Evolutionary conservation across 1,140 invertebrate species (phyloP), one percentile per base, ranked within the genome.

Genomic region (Neodiprion pinetum): DNA sequence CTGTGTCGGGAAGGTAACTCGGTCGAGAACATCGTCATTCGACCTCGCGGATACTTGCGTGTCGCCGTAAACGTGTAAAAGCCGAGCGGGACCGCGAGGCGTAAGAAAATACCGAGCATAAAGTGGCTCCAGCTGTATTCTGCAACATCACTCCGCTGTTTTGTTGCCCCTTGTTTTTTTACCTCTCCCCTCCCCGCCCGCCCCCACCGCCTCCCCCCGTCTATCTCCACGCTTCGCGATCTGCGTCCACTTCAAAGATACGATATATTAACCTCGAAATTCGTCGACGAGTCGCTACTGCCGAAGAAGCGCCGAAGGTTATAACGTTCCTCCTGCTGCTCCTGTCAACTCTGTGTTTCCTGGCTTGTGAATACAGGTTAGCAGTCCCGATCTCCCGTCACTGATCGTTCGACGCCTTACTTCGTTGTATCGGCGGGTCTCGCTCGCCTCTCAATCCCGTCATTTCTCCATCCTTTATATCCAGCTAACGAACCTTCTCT

Each of bases 81-180:
- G 21, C 12, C 7, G 10, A 69, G 11, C 28, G 67, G 40, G 12
- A 17, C 5, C 12, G 40, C 67, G 67, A 69, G 14, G 67, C 12
- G 21, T 7, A 69, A 5, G 40, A 69, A 11, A 69, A 69, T 11
- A 14, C 14, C 67, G 67, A 69, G 21, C 23, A 23, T 21, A 7
- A 14, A 69, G 67, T 69, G 67, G 8, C 21, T 21, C 67, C 67
- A 69, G 67, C 17, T 69, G 17, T 21, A 23, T 23, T 69, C 40
- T 21, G 67, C 67, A 69, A 21, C 67, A 69, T 69, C 67, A 47
- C 67, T 12, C 23, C 67, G 10, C 3, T 23, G 67, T 9, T 69
- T 69, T 69, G 11, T 69, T 69, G 0, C 12, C 67, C 53, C 53
- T 61, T 0, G 11, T 61, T 61, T 61, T 61, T 12, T 61, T 61